Conservation (phyloP, 2,888 invertebrate genomes). For the Archips xylosteana region DNA sequence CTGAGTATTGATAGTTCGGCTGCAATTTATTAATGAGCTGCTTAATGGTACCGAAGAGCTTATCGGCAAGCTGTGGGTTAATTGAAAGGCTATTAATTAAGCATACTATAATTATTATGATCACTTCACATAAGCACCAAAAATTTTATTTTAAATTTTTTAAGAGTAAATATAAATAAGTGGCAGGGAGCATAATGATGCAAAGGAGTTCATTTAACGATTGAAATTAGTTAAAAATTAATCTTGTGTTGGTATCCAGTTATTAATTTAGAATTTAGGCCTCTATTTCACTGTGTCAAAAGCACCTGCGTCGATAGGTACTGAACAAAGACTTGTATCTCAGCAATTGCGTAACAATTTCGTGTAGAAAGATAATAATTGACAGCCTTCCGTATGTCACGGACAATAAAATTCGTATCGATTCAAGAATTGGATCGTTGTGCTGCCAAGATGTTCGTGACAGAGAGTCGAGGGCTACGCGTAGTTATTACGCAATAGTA, state of each 20-base stretch:
- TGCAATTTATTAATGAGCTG: conserved; percentile 33
- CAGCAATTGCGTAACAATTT: conserved; percentile 23
- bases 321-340: background rate
- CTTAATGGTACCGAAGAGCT: conserved; percentile 23
- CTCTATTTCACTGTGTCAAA: background rate
- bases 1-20: conserved; percentile 20
- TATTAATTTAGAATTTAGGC: background rate
- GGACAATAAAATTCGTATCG: conserved; percentile 38
- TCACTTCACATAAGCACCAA: too few relatives aligned
- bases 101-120: background rate
- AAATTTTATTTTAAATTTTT: too few relatives aligned
- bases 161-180: too few relatives aligned
- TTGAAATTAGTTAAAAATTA: background rate
- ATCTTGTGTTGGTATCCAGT: background rate
- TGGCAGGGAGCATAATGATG: background rate
- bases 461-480: conserved; percentile 17
- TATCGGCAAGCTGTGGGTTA: conserved; percentile 14
- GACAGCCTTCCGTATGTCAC: conserved; percentile 40
- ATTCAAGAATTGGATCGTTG: conserved; percentile 26
- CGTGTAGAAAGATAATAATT: conserved; percentile 33
- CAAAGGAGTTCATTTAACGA: background rate
- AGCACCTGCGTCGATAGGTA: conserved; percentile 15
- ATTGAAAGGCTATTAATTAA: conserved; percentile 13
- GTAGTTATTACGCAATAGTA: conserved; percentile 27
- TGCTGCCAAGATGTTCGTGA: conserved; percentile 26